Percentiles rank a stretch among this genome's conserved stretches.
Conservation (phyloP, 2,797 vertebrate genomes). For the Halcyon chelicuti region DNA sequence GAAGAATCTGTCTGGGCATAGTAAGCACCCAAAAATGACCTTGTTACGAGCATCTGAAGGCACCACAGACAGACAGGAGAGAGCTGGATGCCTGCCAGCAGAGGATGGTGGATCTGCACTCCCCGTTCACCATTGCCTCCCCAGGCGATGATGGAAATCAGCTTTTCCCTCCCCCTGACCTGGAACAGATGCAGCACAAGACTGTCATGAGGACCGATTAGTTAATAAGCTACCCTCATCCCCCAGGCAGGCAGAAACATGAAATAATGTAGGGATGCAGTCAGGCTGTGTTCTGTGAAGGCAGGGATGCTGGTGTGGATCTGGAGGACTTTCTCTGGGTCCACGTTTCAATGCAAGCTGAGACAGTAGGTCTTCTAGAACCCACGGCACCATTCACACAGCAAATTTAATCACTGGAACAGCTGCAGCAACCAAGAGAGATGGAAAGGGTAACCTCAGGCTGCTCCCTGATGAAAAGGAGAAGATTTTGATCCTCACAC, state of each 20-base stretch:
- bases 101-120: background rate
- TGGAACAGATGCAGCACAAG: background rate
- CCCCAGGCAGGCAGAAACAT: background rate
- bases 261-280: fast-evolving
- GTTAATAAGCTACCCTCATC: background rate
- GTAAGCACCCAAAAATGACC: fast-evolving
- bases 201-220: background rate
- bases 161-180: background rate
- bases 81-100: background rate
- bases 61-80: background rate
- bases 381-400: background rate
- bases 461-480: background rate
- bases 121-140: background rate
- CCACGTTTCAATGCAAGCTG: background rate
- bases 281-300: background rate
- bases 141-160: background rate
- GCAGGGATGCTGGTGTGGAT: background rate
- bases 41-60: background rate
- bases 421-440: background rate
- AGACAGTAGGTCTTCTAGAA: background rate
- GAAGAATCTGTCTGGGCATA: background rate
- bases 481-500: background rate
- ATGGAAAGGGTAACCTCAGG: background rate
- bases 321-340: background rate
- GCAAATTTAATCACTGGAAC: background rate